Percentiles rank a stretch among this genome's conserved stretches.
These are phyloP conservation scores for Lepetodrilus schrolli DNA, from an alignment of 2,888 invertebrate species.

Conservation along the genomic window DNA sequence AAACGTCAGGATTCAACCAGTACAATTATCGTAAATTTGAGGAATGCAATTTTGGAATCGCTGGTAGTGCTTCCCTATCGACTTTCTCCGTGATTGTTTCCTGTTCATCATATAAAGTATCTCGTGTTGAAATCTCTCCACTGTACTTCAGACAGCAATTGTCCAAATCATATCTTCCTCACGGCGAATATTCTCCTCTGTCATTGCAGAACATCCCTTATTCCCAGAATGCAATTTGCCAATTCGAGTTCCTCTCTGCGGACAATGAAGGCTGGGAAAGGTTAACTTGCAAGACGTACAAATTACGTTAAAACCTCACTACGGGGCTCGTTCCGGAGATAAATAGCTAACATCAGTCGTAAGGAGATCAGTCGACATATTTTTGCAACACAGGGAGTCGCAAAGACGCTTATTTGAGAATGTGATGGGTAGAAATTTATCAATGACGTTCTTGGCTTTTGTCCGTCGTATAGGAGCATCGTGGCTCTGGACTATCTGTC, in stretches of 20 bases:
- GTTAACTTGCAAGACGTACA: slow-evolving; percentile 28
- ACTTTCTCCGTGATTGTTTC: slow-evolving; percentile 12
- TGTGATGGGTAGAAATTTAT: slow-evolving; percentile 17
- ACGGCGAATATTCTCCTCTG: not conserved
- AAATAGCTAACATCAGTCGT: slow-evolving; percentile 16
- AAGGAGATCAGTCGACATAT: slow-evolving; percentile 23
- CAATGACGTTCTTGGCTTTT: slow-evolving; percentile 23
- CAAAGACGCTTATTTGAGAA: slow-evolving; percentile 16
- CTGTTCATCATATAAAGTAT: slow-evolving; percentile 23
- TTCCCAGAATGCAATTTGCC: slow-evolving; percentile 27
- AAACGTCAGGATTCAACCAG: slow-evolving; percentile 13
- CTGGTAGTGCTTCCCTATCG: slow-evolving; percentile 12
- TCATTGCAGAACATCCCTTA: slow-evolving; percentile 22
- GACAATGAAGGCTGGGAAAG: slow-evolving; percentile 20
- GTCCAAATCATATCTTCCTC: slow-evolving; percentile 7
- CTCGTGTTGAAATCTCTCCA: not conserved
- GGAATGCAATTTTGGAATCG: slow-evolving; percentile 24
- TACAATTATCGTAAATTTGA: slow-evolving; percentile 25
- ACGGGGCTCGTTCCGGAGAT: slow-evolving; percentile 6
- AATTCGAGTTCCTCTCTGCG: not conserved
- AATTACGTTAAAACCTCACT: slow-evolving; percentile 29
- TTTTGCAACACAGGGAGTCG: slow-evolving; percentile 12
- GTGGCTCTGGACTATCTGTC: slow-evolving; percentile 13
- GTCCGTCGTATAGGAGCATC: not conserved
- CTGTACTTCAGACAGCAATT: slow-evolving; percentile 3